A percentile compares a stretch with the other conserved stretches of the same genome.
Evolutionary conservation across 1,140 invertebrate species (phyloP).

Genomic region (Nixonia krombeini): DNA sequence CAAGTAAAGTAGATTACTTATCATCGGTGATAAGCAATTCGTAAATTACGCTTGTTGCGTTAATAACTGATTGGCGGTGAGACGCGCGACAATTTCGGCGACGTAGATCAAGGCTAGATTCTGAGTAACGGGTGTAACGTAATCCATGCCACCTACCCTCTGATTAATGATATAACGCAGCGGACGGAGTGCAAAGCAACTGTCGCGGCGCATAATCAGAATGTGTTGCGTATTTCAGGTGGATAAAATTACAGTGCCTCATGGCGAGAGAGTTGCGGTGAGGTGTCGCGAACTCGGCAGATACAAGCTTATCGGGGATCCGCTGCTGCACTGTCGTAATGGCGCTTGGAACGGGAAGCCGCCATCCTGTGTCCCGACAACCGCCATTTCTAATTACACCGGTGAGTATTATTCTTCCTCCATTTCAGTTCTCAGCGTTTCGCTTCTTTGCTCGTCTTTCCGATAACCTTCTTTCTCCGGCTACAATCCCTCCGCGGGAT

Average conservation of each 20-base stretch:
- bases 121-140: no score
- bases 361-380: slow-evolving; percentile 85
- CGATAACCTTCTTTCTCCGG: slow-evolving; percentile 11
- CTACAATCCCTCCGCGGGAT: slow-evolving; percentile 10
- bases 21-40: no score
- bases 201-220: no score
- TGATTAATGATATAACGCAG: no score
- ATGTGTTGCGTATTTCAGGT: slow-evolving; percentile 52
- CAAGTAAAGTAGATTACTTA: no score
- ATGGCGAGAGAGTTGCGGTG: slow-evolving; percentile 79
- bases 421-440: slow-evolving; percentile 20
- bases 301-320: slow-evolving; percentile 83
- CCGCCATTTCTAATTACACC: slow-evolving; percentile 86
- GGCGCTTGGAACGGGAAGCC: slow-evolving; percentile 82
- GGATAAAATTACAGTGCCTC: slow-evolving; percentile 71
- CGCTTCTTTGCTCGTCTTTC: slow-evolving; percentile 20
- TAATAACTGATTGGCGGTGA: no score
- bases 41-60: no score
- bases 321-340: slow-evolving; percentile 81
- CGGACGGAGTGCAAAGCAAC: no score
- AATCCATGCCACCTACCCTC: no score
- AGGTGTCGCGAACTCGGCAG: slow-evolving; percentile 85
- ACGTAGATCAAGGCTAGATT: no score
- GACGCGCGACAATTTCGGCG: no score
- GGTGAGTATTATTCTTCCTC: slow-evolving; percentile 71